Percentiles rank a stretch among this genome's conserved stretches.
Conservation (phyloP, 2,113 vertebrate genomes). For the Oostethus manadensis region DNA sequence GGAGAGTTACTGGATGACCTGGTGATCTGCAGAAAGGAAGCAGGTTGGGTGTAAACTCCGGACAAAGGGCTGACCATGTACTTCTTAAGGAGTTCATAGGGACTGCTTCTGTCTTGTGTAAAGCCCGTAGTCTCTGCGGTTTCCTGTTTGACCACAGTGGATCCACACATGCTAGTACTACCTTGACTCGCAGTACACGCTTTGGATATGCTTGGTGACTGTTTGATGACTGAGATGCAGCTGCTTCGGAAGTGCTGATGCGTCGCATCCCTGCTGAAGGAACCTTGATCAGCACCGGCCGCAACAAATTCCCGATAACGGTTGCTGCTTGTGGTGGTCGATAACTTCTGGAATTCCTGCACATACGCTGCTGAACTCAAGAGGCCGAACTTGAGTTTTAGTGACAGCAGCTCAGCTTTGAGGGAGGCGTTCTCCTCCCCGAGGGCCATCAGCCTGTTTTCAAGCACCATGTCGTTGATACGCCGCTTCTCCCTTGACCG, state of each 20-base stretch:
- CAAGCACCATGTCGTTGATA: constrained; percentile 93
- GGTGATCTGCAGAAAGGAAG: constrained; percentile 78
- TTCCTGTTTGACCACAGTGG: constrained; percentile 83
- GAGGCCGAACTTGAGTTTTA: constrained; percentile 92
- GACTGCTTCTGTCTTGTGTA: constrained; percentile 70
- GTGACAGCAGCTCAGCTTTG: constrained; percentile 84
- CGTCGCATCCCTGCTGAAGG: constrained; percentile 75
- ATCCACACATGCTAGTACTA: constrained; percentile 65
- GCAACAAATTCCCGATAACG: constrained; percentile 78
- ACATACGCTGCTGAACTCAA: constrained; percentile 84
- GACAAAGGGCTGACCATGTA: constrained; percentile 75
- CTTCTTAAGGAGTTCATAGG: constrained; percentile 78
- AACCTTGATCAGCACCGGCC: constrained; percentile 55
- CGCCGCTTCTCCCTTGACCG: constrained; percentile 92
- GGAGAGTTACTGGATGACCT: constrained; percentile 89
- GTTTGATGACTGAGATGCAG: constrained; percentile 94
- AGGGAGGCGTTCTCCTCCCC: constrained; percentile 91
- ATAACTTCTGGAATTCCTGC: constrained; percentile 87
- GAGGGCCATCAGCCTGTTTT: constrained; percentile 90
- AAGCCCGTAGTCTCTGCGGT: constrained; percentile 73
- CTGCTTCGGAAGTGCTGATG: constrained; percentile 74
- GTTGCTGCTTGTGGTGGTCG: constrained; percentile 62
- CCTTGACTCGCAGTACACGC: constrained; percentile 60
- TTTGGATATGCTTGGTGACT: constrained; percentile 84
- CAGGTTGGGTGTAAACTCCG: constrained; percentile 74